Evolutionary conservation across 2,888 invertebrate genomes (phyloP), one percentile per base, ranked within the genome.

Genomic region (Quadroppia sp.): DNA sequence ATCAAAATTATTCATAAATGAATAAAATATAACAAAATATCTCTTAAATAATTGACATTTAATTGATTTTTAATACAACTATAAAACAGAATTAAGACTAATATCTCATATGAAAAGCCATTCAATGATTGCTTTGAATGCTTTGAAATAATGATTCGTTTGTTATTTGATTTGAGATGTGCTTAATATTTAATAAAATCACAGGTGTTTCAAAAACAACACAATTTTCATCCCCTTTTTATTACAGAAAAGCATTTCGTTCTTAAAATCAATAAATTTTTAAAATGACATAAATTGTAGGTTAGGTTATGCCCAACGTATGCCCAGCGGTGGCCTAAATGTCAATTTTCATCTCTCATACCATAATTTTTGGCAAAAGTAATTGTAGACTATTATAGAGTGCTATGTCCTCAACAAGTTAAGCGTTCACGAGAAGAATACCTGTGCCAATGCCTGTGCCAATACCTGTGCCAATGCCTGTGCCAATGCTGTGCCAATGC

Each of bases 211-310:
- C 20, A 36, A 50, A 4, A 64, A 64, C 30, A 20, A 20, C 36
- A 36, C 20, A 36, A 64, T 64, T 64, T 45, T 2, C 2, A 13
- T 45, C 2, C 45, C 6, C 15, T 36, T 61, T 17, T 23, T 61
- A 61, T 61, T 61, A 61, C 17, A 13, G 23, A 23, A 59, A 64
- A 64, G 30, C 59, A 64, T 64, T 64, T 64, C 6, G 40, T 25
- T 59, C 20, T 64, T 64, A 64, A 64, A 64, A 64, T 64, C 64
- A 64, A 64, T 64, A 64, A 64, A 64, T 64, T 64, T 64, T 9
- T 64, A 32, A 64, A 64, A 64, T 64, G 64, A 64, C 64, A 59
- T 30, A 36, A 40, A 64, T 64, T 64, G 64, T 17, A 64, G 64
- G 64, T 64, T 64, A 64, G 64, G 32, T 36, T 64, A 36, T 64